These are phyloP conservation scores for Spilosoma lubricipeda DNA, from an alignment of 2,888 invertebrate genomes.

Conservation along the genomic window DNA sequence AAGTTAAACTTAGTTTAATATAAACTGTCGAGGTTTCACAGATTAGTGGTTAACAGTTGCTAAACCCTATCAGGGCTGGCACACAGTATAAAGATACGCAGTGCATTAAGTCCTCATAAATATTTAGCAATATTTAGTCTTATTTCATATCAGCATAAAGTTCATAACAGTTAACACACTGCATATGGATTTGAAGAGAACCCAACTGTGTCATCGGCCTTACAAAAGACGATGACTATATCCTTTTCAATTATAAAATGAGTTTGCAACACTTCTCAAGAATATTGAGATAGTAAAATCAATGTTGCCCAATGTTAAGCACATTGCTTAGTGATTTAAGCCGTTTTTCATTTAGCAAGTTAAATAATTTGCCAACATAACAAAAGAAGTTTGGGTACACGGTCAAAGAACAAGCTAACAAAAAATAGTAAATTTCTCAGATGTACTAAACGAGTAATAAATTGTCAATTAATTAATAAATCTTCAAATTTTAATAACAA, in stretches of 20 bases:
- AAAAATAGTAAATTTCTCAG: neutral
- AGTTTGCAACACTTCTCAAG: neutral
- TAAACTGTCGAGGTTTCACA: conserved; percentile 64
- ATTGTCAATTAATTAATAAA: neutral
- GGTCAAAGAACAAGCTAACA: neutral
- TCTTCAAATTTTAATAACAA: neutral
- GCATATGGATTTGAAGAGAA: neutral
- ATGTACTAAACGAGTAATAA: neutral
- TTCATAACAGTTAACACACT: neutral
- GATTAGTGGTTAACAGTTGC: conserved; percentile 66
- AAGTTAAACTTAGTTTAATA: conserved; percentile 63
- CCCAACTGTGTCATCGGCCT: neutral
- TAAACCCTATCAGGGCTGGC: conserved; percentile 49
- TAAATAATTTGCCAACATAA: neutral
- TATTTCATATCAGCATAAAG: neutral
- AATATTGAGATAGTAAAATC: neutral
- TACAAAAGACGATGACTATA: neutral
- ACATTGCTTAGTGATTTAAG: too few relatives aligned
- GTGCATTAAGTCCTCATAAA: neutral
- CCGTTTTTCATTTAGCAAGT: neutral
- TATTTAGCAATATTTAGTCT: neutral
- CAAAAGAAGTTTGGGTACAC: neutral
- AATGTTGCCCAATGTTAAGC: neutral
- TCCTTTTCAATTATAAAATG: neutral
- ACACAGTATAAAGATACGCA: conserved; percentile 24